Evolutionary conservation across 1,140 invertebrate genomes (phyloP), one percentile per base, ranked within the genome.

Genomic region (Euwallacea similis): DNA sequence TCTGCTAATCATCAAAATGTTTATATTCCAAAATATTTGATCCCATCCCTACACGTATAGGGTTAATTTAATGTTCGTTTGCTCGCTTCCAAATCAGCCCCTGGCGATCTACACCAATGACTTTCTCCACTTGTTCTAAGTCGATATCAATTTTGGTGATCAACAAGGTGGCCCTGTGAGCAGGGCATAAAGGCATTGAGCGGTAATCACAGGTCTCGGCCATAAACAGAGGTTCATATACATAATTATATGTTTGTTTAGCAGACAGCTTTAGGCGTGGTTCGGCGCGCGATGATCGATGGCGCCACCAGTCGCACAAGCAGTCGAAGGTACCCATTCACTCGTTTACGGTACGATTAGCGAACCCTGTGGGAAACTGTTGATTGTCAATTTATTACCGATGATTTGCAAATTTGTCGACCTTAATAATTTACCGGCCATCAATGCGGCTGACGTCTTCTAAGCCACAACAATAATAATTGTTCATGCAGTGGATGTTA

Each of bases 231-330:
- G 79, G 79, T 81, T 81, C 79, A 81, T 81, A 81, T 81, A 79
- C 80, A 80, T 81, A 81, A 81, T 81, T 81, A 81, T 77, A 81
- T 81, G 80, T 81, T 81, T 81, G 80, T 81, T 81, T 81, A 79
- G 79, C 77, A 79, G 80, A 81, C 80, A 80, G 79, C 80, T 77
- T 75, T 79, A 78, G 80, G 80, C 79, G 80, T 81, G 75, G 74
- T 79, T 77, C 76, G 77, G 76, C 76, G 71, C 56, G 74, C 69
- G 68, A 79, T 81, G 79, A 81, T 81, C 77, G 79, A 81, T 81
- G 79, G 78, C 77, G 79, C 79, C 76, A 79, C 77, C 75, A 75
- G 67, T 69, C 66, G 65, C 65, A 66, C 21, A 33, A 42, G 44
- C 73, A 75, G 76, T 77, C 65, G 41, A 56, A 16, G 59, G 63